Conservation (phyloP, 2,113 vertebrate genomes). For the Piprites chloris region DNA sequence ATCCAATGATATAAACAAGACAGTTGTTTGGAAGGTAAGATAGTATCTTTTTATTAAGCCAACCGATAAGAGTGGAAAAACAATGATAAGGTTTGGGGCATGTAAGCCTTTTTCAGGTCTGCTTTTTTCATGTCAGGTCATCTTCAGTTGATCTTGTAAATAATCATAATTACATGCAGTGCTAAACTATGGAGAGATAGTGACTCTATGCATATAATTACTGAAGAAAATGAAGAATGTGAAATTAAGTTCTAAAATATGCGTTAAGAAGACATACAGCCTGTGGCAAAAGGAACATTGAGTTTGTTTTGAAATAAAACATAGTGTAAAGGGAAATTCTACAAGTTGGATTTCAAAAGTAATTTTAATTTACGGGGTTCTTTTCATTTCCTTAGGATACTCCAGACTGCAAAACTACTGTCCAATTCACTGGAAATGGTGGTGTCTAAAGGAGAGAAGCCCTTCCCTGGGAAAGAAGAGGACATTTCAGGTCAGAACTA, state of each 20-base stretch:
- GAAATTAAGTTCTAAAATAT: not conserved
- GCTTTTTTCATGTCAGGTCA: constrained; percentile 51
- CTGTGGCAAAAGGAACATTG: not conserved
- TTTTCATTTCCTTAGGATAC: not conserved
- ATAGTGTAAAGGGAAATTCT: not conserved
- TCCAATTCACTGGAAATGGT: not conserved
- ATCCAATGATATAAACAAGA: not conserved
- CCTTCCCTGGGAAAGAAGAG: not conserved
- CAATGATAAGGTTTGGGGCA: constrained; percentile 43
- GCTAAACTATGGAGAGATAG: not conserved
- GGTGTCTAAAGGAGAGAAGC: not conserved
- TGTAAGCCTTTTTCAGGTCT: not conserved
- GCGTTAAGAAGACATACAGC: not conserved
- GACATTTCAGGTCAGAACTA: not conserved
- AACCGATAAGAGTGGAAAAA: constrained; percentile 31
- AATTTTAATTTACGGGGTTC: not conserved
- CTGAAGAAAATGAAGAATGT: not conserved
- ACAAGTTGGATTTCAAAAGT: not conserved
- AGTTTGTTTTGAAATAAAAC: not conserved
- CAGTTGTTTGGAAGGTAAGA: not conserved
- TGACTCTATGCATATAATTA: not conserved
- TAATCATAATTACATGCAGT: constrained; percentile 18
- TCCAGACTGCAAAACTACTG: not conserved
- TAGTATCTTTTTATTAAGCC: not conserved
- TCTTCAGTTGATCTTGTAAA: constrained; percentile 33